Evolutionary conservation across 2,888 invertebrate genomes (phyloP).

Genomic region (Sphaeridia pumilis): DNA sequence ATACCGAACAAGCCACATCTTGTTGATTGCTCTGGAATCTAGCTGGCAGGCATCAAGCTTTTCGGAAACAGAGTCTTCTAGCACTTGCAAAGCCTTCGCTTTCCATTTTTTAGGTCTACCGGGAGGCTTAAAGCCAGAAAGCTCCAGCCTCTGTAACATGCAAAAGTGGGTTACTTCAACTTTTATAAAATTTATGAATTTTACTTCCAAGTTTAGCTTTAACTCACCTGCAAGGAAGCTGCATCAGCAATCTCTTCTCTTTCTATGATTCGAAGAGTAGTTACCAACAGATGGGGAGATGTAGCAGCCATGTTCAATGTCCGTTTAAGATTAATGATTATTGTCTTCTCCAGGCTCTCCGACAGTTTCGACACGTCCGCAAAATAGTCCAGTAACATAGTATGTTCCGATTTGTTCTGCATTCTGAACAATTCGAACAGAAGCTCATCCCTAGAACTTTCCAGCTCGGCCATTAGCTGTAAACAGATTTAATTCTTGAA

Average conservation of each 20-base stretch:
- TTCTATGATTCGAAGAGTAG: slow-evolving; percentile 89
- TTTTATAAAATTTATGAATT: slow-evolving; percentile 1
- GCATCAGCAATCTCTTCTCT: slow-evolving; percentile 91
- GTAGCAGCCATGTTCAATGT: slow-evolving; percentile 88
- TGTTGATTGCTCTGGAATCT: slow-evolving; percentile 78
- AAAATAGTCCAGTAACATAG: slow-evolving; percentile 90
- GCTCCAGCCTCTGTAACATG: slow-evolving; percentile 51
- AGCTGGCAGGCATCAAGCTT: slow-evolving; percentile 90
- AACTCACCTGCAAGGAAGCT: slow-evolving; percentile 55
- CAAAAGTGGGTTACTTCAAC: background rate
- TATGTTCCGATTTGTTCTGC: slow-evolving; percentile 77
- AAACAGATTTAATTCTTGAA: slow-evolving; percentile 32
- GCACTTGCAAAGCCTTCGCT: slow-evolving; percentile 66
- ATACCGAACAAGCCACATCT: slow-evolving; percentile 91
- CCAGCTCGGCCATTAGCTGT: slow-evolving; percentile 81
- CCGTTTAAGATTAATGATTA: slow-evolving; percentile 75
- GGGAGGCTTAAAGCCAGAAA: slow-evolving; percentile 82
- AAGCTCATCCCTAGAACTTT: slow-evolving; percentile 91
- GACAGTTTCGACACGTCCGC: slow-evolving; percentile 88
- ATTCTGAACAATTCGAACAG: slow-evolving; percentile 86
- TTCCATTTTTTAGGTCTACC: slow-evolving; percentile 90
- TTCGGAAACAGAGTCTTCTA: slow-evolving; percentile 64
- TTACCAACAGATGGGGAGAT: slow-evolving; percentile 89
- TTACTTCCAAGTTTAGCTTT: background rate
- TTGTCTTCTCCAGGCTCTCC: slow-evolving; percentile 74